Conservation (phyloP, 2,797 vertebrate genomes). For the Knipowitschia caucasica region DNA sequence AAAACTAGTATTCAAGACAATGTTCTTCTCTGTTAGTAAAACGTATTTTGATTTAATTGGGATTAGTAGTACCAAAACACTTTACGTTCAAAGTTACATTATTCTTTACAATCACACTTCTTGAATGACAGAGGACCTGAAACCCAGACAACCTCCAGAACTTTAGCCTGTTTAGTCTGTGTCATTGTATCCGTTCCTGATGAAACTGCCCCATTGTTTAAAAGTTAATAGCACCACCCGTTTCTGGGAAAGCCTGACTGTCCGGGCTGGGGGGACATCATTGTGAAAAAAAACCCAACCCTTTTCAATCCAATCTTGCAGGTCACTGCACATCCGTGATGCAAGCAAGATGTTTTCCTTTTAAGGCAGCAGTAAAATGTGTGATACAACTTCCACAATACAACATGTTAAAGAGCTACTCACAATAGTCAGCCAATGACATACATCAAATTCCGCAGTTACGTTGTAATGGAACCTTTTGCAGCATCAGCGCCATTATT, state of each 20-base stretch:
- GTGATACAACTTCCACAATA: conserved; percentile 22
- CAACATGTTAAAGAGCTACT: too few relatives aligned
- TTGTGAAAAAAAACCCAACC: conserved; percentile 52
- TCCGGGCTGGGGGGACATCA: conserved; percentile 54
- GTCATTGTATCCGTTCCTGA: conserved; percentile 39
- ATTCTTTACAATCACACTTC: too few relatives aligned
- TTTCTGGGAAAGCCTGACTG: conserved; percentile 62
- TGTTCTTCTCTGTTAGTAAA: too few relatives aligned
- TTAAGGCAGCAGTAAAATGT: conserved; percentile 26
- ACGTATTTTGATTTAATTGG: too few relatives aligned
- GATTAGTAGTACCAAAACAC: too few relatives aligned
- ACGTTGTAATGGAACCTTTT: background rate
- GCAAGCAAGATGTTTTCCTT: conserved; percentile 21
- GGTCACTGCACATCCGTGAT: conserved; percentile 58
- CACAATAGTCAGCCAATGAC: too few relatives aligned
- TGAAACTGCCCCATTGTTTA: conserved; percentile 62
- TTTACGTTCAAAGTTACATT: too few relatives aligned
- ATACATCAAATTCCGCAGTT: too few relatives aligned
- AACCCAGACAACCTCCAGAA: conserved; percentile 21
- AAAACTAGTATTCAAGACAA: too few relatives aligned
- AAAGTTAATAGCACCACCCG: conserved; percentile 52
- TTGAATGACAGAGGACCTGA: conserved; percentile 3
- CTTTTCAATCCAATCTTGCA: conserved; percentile 60
- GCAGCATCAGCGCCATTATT: background rate
- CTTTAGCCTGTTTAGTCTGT: conserved; percentile 15